phyloP scores from a whole-genome alignment of 2,797 vertebrate genomes.

The Mergus octosetaceus region DNA sequence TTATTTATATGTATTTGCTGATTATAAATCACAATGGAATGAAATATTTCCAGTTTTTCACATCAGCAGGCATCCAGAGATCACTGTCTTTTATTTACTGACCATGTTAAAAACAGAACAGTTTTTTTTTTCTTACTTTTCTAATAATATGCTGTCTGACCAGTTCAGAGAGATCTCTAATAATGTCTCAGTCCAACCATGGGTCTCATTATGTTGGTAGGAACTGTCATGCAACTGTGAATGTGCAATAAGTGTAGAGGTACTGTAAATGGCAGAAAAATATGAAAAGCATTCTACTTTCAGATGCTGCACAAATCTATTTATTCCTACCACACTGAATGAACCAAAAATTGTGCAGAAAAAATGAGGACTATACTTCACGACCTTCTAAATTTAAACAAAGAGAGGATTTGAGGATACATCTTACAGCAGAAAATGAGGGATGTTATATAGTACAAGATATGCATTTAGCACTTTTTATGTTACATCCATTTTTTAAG shows the following conservation, averaged over 20 bases:
- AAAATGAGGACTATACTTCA: constrained; percentile 65
- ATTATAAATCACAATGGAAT: constrained; percentile 66
- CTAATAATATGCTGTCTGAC: constrained; percentile 72
- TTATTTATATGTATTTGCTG: constrained; percentile 61
- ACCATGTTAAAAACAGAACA: constrained; percentile 64
- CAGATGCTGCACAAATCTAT: constrained; percentile 73
- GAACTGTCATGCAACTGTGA: constrained; percentile 75
- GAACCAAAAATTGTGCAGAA: constrained; percentile 63
- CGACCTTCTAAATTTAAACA: constrained; percentile 70
- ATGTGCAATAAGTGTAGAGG: constrained; percentile 75
- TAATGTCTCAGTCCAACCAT: constrained; percentile 69
- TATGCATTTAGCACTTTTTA: constrained; percentile 39
- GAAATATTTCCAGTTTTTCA: constrained; percentile 61
- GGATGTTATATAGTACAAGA: constrained; percentile 38
- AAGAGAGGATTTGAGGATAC: constrained; percentile 53
- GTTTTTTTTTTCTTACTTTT: constrained; percentile 70
- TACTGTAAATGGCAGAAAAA: constrained; percentile 71
- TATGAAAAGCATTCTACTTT: constrained; percentile 73
- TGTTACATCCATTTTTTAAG: constrained; percentile 36
- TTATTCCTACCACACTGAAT: constrained; percentile 68
- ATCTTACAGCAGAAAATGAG: constrained; percentile 43
- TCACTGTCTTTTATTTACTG: constrained; percentile 74
- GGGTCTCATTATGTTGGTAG: constrained; percentile 75
- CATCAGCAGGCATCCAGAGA: constrained; percentile 64
- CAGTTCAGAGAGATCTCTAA: constrained; percentile 74